A percentile compares a stretch with the other conserved stretches of the same genome.
phyloP scores from a whole-genome alignment of 37 sponge, comb jelly and placozoan species.

The Halichondria panicea region DNA sequence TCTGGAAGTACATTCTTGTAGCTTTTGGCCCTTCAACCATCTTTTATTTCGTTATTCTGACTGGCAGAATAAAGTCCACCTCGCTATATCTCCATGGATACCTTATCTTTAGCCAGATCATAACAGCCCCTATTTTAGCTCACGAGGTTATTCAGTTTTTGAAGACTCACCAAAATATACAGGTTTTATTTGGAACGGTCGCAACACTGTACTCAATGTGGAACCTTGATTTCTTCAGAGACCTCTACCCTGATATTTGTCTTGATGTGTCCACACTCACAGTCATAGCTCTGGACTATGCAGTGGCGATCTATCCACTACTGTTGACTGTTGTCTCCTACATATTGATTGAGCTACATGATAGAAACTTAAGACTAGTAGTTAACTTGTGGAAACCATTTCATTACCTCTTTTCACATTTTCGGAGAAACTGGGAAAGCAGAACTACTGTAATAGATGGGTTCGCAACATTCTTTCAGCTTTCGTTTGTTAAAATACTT shows the following conservation, averaged over 20 bases:
- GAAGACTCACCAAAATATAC: not conserved
- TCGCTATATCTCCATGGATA: slow-evolving; percentile 49
- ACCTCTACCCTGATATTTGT: slow-evolving; percentile 3
- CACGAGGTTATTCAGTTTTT: no score
- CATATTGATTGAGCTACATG: slow-evolving; percentile 1
- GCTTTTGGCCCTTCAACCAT: slow-evolving; percentile 50
- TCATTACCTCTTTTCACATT: not conserved
- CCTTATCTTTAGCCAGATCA: slow-evolving; percentile 50
- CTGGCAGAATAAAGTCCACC: slow-evolving; percentile 41
- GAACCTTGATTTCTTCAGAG: slow-evolving; percentile 35
- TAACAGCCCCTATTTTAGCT: slow-evolving; percentile 1
- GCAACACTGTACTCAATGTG: slow-evolving; percentile 6
- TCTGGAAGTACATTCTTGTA: slow-evolving; percentile 1
- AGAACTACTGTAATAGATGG: slow-evolving; percentile 47
- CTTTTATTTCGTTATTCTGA: slow-evolving; percentile 41
- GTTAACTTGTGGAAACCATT: slow-evolving; percentile 12
- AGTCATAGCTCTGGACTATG: slow-evolving; percentile 13
- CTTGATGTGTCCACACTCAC: not conserved
- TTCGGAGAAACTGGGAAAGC: slow-evolving; percentile 20
- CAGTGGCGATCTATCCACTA: slow-evolving; percentile 10
- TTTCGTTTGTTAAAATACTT: slow-evolving; percentile 57
- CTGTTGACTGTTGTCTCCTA: not conserved
- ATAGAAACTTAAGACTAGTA: not conserved
- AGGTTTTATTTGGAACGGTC: not conserved
- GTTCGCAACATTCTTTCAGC: slow-evolving; percentile 49